A percentile compares a stretch with the other conserved stretches of the same genome.
phyloP scores from a whole-genome alignment of 2,113 vertebrate species.

The Orycteropus afer region DNA sequence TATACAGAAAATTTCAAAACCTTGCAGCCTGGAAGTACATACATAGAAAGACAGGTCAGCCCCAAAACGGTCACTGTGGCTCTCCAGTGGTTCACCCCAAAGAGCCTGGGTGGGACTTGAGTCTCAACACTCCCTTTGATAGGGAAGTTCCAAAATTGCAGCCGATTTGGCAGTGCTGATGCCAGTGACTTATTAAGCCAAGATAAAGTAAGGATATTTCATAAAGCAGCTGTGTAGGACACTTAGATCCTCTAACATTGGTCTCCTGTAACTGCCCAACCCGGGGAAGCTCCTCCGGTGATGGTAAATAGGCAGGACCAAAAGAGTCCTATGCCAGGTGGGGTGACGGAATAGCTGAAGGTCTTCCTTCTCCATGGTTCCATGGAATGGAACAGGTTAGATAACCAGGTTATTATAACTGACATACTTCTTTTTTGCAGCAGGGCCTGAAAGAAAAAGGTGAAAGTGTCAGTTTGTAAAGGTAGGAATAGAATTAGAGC shows the following conservation, averaged over 20 bases:
- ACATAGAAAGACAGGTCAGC: conserved; percentile 88
- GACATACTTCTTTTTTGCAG: conserved; percentile 96
- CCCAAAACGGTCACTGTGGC: conserved; percentile 79
- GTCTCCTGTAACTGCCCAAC: conserved; percentile 77
- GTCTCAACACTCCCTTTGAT: conserved; percentile 64
- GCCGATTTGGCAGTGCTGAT: conserved; percentile 79
- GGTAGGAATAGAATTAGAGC: neutral
- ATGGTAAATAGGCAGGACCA: conserved; percentile 70
- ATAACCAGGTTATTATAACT: conserved; percentile 97
- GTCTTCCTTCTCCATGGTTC: conserved; percentile 71
- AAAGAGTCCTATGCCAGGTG: conserved; percentile 80
- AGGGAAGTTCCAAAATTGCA: conserved; percentile 73
- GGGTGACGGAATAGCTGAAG: conserved; percentile 73
- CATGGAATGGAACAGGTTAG: conserved; percentile 84
- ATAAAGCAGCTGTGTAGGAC: conserved; percentile 82
- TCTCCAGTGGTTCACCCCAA: conserved; percentile 46
- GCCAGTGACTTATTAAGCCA: conserved; percentile 82
- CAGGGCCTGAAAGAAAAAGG: conserved; percentile 89
- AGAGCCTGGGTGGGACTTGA: conserved; percentile 74
- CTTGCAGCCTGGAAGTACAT: conserved; percentile 92
- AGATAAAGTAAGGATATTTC: conserved; percentile 76
- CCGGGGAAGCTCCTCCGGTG: conserved; percentile 64
- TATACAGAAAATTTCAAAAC: conserved; percentile 91
- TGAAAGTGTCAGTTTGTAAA: conserved; percentile 29
- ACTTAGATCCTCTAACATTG: conserved; percentile 74